Evolutionary conservation across 2,797 vertebrate species (phyloP), one percentile per base, ranked within the genome.

Genomic region (Petrocephalus sullivani): DNA sequence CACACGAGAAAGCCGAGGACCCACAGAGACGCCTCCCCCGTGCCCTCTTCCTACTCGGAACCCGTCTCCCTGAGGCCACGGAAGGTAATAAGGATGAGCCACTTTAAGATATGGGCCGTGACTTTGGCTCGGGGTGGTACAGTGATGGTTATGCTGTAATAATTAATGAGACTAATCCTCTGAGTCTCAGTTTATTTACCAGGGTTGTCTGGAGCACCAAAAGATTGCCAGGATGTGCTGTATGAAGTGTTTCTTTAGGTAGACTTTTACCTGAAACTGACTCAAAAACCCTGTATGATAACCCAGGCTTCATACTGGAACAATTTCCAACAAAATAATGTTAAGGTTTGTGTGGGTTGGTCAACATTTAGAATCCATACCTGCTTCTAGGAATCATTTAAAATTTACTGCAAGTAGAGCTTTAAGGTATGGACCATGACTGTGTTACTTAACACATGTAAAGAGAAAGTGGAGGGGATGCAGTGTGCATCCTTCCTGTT

Each of bases 31-130:
- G 89, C 90, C 64, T 92, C 92, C 85, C 92, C 92, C 7, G 92
- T 90, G 51, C 91, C 90, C 8, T 92, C 92, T 7, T 78, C 88
- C 89, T 92, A 89, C 89, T 92, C 92, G 0, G 91, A 92, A 87
- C 92, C 92, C 0, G 75, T 89, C 75, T 90, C 90, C 41, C 87
- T 91, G 64, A 86, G 56, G 23, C 87, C 56, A 12, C 86, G 33
- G 14, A 88, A 88, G 91, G 92, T 92, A 90, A 87, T 19, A 10
- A 51, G 56, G 8, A 49, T 58, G 14, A 53, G 7, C 2, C 0
- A 0, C 81, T 21, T 84, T 23, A 84, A 51, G 46, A 84, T 84
- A 12, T 51, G 21, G 81, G 16, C 41, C 4, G 49, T 10, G 49
- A 51, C n/a, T 82, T 5, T 16, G 21, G 7, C 6, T 21, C 21